Conservation (phyloP, 2,113 vertebrate species). For the Cervus canadensis region DNA sequence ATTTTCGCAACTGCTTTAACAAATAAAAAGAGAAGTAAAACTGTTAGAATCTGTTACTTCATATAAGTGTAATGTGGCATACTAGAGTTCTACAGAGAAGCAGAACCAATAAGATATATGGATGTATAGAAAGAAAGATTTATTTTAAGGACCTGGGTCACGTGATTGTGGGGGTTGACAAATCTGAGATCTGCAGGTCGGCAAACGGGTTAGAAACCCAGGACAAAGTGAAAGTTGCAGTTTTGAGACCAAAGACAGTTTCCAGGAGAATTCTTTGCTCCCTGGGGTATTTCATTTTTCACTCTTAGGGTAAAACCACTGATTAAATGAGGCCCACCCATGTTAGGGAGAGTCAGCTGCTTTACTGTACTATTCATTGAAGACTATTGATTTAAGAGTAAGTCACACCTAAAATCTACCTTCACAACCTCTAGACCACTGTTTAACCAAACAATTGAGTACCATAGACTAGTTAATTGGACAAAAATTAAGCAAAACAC, state of each 20-base stretch:
- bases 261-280: not conserved
- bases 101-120: not conserved
- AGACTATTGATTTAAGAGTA: not conserved
- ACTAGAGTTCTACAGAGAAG: not conserved
- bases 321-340: not conserved
- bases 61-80: not conserved
- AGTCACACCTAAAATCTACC: not conserved
- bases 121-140: not conserved
- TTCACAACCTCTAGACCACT: not conserved
- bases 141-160: not conserved
- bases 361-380: not conserved
- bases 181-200: not conserved
- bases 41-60: not conserved
- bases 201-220: not conserved
- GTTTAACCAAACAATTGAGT: not conserved
- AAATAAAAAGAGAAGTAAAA: conserved; percentile 3
- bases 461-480: not conserved
- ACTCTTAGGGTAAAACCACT: not conserved
- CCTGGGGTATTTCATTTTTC: rapidly evolving
- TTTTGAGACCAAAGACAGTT: not conserved
- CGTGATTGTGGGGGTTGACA: not conserved
- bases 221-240: not conserved
- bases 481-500: not conserved
- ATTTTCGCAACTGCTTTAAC: not conserved
- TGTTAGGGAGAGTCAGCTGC: not conserved